Percentiles rank a stretch among this genome's conserved stretches.
These are phyloP conservation scores for Siphamia tubifer DNA, from an alignment of 2,113 vertebrate species.

Conservation along the genomic window DNA sequence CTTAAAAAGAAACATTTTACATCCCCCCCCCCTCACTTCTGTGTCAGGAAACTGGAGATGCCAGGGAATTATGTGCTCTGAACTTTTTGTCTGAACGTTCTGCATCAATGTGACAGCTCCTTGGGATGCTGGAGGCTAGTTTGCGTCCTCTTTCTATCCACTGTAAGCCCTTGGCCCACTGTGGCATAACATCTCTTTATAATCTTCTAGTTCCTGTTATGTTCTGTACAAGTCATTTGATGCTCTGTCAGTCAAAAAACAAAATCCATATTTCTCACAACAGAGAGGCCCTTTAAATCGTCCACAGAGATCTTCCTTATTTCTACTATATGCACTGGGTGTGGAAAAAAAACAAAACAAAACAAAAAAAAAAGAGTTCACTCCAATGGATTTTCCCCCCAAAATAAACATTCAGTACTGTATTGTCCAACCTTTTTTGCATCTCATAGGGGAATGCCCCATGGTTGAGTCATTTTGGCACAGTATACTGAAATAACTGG, in stretches of 20 bases:
- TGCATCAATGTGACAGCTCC: slow-evolving; percentile 60
- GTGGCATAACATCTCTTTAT: slow-evolving; percentile 3
- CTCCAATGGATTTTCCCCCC: neutral
- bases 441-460: too few species aligned
- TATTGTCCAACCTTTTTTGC: too few species aligned
- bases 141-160: slow-evolving; percentile 43
- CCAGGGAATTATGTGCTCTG: slow-evolving; percentile 28
- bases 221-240: neutral
- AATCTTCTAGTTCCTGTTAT: neutral
- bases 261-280: neutral
- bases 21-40: slow-evolving; percentile 11
- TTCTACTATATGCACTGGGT: neutral
- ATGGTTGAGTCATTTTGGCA: too few species aligned
- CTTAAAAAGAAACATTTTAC: slow-evolving; percentile 4
- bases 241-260: slow-evolving; percentile 11
- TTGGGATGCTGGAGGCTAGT: slow-evolving; percentile 40
- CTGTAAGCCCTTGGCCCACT: neutral
- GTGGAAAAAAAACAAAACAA: too few species aligned
- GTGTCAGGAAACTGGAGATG: slow-evolving; percentile 1
- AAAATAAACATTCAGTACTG: neutral
- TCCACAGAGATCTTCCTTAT: neutral
- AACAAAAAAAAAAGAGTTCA: neutral
- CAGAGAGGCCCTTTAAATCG: neutral
- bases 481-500: too few species aligned
- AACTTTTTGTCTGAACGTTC: slow-evolving; percentile 50